These are phyloP conservation scores for Barnardius zonarius DNA, from an alignment of 2,113 vertebrate genomes.

Conservation along the genomic window DNA sequence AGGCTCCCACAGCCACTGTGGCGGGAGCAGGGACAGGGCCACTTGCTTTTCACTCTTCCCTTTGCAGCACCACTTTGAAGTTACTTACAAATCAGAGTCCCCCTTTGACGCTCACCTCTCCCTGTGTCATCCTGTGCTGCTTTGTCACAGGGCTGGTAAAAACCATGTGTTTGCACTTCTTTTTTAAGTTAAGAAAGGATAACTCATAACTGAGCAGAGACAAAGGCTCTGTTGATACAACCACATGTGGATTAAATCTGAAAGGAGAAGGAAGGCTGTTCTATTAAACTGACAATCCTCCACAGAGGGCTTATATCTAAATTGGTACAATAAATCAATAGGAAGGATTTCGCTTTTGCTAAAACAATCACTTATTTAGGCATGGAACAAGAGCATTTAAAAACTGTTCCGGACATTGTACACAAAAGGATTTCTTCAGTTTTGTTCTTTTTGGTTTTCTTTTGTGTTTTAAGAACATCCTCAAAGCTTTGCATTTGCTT, in stretches of 20 bases:
- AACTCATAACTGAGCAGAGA: conserved; percentile 14
- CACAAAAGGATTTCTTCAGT: not conserved
- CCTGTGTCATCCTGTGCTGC: not conserved
- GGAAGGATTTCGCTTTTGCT: conserved; percentile 3
- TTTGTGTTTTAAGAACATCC: not conserved
- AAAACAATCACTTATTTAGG: conserved; percentile 19
- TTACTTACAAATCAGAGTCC: not conserved
- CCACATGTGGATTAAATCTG: conserved; percentile 64
- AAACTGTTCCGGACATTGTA: not conserved
- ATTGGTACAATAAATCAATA: conserved; percentile 55
- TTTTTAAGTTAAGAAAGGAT: not conserved
- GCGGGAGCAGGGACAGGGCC: not conserved
- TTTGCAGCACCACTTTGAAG: not conserved
- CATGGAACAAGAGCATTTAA: not conserved
- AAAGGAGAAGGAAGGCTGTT: conserved; percentile 48
- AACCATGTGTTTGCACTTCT: conserved; percentile 11
- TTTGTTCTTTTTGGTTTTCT: not conserved
- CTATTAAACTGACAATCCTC: conserved; percentile 28
- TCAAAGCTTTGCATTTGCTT: not conserved
- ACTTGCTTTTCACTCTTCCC: not conserved
- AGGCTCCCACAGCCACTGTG: not conserved
- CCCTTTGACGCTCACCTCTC: not conserved
- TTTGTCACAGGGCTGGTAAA: not conserved
- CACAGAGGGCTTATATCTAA: conserved; percentile 42
- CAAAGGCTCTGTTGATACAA: conserved; percentile 57